phyloP scores from a whole-genome alignment of 2,113 vertebrate species.

The Lamprologus sp. region DNA sequence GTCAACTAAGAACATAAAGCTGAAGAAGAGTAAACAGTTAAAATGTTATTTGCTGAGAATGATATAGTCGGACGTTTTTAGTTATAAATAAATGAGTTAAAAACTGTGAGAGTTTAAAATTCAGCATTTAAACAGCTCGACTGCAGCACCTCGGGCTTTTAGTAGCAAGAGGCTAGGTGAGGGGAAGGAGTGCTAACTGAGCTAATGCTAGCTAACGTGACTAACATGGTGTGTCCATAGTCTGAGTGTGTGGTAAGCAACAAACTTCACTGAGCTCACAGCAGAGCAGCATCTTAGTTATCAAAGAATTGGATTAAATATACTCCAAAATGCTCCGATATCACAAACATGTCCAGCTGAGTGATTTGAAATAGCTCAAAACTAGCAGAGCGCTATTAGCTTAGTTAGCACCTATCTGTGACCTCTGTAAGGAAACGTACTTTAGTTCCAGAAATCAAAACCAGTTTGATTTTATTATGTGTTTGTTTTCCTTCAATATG shows the following conservation, averaged over 20 bases:
- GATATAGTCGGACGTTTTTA: rapidly evolving
- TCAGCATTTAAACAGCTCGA: background rate
- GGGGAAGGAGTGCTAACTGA: background rate
- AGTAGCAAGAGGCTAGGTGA: background rate
- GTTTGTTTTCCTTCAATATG: background rate
- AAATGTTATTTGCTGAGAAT: background rate
- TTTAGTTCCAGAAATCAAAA: background rate
- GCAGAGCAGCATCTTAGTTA: background rate
- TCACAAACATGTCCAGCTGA: background rate
- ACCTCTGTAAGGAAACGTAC: background rate
- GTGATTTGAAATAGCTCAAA: background rate
- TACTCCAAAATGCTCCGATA: background rate
- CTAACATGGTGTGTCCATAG: background rate
- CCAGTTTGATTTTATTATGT: background rate
- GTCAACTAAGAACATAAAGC: background rate
- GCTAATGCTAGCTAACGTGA: background rate
- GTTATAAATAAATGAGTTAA: background rate
- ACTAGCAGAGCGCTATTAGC: background rate
- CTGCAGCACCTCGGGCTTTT: background rate
- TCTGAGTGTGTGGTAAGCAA: background rate
- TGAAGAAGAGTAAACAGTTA: background rate
- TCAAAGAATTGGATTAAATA: background rate
- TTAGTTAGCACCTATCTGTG: background rate
- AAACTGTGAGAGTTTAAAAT: background rate
- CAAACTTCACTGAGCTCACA: background rate